Conservation (phyloP, 2,797 vertebrate species). For the Hirundo rustica region DNA sequence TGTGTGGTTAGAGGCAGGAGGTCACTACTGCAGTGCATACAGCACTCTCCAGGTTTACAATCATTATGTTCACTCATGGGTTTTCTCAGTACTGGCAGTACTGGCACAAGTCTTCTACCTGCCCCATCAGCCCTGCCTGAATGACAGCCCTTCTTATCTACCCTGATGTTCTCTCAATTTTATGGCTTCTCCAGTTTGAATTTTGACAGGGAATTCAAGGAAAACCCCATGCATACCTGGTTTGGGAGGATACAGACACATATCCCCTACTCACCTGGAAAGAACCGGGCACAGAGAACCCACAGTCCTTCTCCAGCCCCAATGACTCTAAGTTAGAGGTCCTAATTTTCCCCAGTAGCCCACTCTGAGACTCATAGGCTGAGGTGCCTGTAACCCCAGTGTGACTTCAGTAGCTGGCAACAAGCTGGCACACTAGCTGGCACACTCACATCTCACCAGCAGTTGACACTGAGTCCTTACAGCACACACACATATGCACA, state of each 20-base stretch:
- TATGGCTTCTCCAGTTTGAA: neutral
- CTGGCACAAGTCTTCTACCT: neutral
- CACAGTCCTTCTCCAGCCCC: accelerated
- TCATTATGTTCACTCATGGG: accelerated
- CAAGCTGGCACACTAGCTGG: neutral
- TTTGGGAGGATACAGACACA: neutral
- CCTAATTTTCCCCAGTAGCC: neutral
- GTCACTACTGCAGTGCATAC: neutral
- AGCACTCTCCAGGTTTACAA: neutral
- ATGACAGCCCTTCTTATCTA: neutral
- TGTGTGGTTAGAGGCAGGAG: neutral
- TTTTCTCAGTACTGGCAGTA: neutral
- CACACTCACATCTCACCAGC: neutral
- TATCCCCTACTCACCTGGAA: neutral
- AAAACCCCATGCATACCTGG: accelerated
- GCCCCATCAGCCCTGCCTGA: neutral
- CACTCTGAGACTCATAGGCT: neutral
- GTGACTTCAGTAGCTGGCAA: neutral
- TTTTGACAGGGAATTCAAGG: neutral
- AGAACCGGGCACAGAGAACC: neutral
- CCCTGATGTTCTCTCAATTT: neutral
- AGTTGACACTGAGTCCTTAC: neutral
- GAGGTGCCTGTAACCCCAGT: no score
- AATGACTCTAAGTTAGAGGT: neutral
- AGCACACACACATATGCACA: accelerated